Evolutionary conservation across 2,888 invertebrate species (phyloP).

Genomic region (Chouioia cunea): DNA sequence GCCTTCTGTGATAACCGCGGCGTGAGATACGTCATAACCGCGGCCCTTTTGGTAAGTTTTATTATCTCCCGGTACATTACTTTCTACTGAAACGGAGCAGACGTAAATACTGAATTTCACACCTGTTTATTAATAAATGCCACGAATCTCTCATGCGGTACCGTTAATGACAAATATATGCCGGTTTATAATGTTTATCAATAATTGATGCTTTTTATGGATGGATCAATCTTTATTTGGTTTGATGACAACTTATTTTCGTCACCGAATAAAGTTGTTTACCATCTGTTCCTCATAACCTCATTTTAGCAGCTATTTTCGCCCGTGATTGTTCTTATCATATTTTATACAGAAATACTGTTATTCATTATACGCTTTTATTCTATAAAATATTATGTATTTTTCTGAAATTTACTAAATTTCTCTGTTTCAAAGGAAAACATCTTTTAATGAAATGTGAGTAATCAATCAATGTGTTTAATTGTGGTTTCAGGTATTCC

Average conservation of each 20-base stretch:
- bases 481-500: slow-evolving; percentile 68
- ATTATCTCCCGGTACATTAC: not conserved
- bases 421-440: not conserved
- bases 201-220: no score
- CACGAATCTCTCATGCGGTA: slow-evolving; percentile 2
- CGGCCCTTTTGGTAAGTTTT: slow-evolving; percentile 30
- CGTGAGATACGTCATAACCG: not conserved
- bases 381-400: no score
- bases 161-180: not conserved
- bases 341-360: not conserved
- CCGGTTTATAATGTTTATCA: no score
- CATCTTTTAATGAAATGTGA: no score
- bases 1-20: slow-evolving; percentile 32
- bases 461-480: not conserved
- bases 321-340: not conserved
- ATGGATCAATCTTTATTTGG: no score
- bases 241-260: no score
- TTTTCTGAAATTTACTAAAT: no score
- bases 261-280: not conserved
- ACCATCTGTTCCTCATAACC: slow-evolving; percentile 14
- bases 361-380: no score
- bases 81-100: not conserved
- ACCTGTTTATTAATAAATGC: not conserved
- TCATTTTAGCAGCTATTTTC: not conserved
- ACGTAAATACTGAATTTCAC: not conserved